Evolutionary conservation across 1,140 invertebrate species (phyloP), one percentile per base, ranked within the genome.

Genomic region (Heliconius hewitsoni): DNA sequence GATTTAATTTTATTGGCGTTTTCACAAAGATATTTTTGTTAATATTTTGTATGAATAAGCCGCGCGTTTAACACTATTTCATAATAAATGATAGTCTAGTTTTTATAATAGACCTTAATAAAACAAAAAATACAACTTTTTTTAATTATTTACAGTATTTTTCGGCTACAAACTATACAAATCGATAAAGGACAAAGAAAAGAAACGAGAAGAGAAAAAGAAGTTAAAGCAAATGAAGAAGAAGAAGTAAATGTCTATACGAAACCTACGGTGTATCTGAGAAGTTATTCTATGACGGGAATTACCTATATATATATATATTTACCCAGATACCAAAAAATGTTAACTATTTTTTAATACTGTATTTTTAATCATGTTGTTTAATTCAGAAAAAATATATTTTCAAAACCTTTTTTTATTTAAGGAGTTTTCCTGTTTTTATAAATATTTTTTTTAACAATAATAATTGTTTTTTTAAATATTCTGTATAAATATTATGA

Each of bases 121-220:
- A 19, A 52, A 11, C 13, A 13, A 46, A 5, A 52, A 52, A 52
- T 52, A 52, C 1, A 19, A 23, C 1, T 57, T 52, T 77, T 52
- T 78, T 84, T 88, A 1, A 37, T 89, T 90, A 80, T 84, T 96
- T 96, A n/a, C 95, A 98, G 97, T 96, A 82, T 97, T 98, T 91
- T 98, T 98, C 92, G 96, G 97, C 74, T 98, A 97, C 93, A 98
- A 97, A 91, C 94, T 98, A 55, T 97, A 97, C 91, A 96, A 96
- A 90, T 97, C 97, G 81, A 93, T 97, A 85, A 95, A 95, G 79
- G 96, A 97, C 19, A 97, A 97, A 88, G 96, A 97, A 83, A 94
- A 94, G 46, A 96, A 96, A 88, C 95, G 95, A 83, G 96, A 97
- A 93, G 96, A 97, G 86, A 97, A 97, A 90, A 96, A 95, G 84